A percentile compares a stretch with the other conserved stretches of the same genome.
These are phyloP conservation scores for Cliona cf. orientalis DNA, from an alignment of 37 sponge, comb jelly and placozoan species.

Conservation along the genomic window DNA sequence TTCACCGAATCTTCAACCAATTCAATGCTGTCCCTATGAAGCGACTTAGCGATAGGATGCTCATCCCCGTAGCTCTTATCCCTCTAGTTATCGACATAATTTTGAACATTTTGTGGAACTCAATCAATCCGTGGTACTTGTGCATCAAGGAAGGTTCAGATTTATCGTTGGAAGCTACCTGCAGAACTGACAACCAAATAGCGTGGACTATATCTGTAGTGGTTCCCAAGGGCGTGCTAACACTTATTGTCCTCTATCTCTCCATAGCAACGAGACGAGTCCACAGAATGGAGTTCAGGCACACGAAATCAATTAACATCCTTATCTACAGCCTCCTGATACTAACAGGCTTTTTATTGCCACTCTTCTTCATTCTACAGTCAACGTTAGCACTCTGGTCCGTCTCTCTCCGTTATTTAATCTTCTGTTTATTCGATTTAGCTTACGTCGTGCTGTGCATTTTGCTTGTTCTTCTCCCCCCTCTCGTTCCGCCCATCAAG, in stretches of 20 bases:
- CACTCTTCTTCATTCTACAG: neutral
- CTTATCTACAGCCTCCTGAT: neutral
- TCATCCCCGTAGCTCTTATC: neutral
- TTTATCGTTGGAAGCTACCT: no score
- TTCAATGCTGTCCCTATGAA: neutral
- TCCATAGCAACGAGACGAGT: neutral
- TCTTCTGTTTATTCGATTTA: neutral
- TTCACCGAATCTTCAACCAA: slow-evolving; percentile 22
- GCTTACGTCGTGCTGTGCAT: neutral
- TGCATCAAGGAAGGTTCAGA: neutral
- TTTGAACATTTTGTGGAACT: neutral
- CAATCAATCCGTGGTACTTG: neutral
- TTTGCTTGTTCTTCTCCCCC: neutral
- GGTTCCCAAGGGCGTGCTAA: neutral
- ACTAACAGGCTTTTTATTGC: neutral
- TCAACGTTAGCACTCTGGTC: neutral
- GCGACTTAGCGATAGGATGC: neutral
- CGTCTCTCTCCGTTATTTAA: neutral
- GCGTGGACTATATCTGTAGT: no score
- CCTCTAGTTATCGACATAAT: neutral
- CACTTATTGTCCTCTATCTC: neutral
- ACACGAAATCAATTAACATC: neutral
- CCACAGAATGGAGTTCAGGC: neutral
- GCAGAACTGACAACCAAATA: no score
- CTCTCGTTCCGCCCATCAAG: no score